Percentiles rank a stretch among this genome's conserved stretches.
Evolutionary conservation across 2,797 vertebrate species (phyloP).

Genomic region (Podargus strigoides): DNA sequence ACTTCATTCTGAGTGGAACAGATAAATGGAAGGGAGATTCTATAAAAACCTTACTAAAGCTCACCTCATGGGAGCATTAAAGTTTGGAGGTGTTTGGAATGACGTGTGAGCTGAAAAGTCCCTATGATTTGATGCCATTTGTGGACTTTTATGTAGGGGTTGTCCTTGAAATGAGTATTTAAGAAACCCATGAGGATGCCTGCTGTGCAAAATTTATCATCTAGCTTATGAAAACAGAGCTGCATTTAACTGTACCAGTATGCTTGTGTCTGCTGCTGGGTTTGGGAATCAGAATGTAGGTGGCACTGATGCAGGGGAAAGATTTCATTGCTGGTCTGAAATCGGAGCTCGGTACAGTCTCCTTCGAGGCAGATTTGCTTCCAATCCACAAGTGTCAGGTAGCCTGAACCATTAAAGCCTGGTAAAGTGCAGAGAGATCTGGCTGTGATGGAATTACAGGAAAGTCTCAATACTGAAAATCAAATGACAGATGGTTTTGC

Average conservation of each 20-base stretch:
- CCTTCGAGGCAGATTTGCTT: neutral
- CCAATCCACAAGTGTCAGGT: neutral
- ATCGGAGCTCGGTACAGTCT: neutral
- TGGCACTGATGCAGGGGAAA: neutral
- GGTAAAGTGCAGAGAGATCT: neutral
- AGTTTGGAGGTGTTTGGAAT: neutral
- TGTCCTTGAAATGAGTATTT: neutral
- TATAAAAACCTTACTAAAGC: neutral
- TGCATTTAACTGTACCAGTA: neutral
- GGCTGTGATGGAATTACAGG: neutral
- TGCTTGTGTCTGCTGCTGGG: neutral
- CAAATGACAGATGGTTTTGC: neutral
- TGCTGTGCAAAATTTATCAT: neutral
- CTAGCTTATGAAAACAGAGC: neutral
- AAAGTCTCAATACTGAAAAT: neutral
- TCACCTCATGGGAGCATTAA: neutral
- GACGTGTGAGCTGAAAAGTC: neutral
- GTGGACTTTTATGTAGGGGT: neutral
- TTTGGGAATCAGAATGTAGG: neutral
- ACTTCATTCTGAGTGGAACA: neutral
- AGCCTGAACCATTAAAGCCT: neutral
- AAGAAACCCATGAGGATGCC: neutral
- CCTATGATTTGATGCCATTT: neutral
- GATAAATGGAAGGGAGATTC: neutral
- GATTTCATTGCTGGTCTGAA: neutral